Percentiles rank a stretch among this genome's conserved stretches.
Evolutionary conservation across 92 coral and sea anemone species (phyloP).

Genomic region (Epizoanthus rinbou): DNA sequence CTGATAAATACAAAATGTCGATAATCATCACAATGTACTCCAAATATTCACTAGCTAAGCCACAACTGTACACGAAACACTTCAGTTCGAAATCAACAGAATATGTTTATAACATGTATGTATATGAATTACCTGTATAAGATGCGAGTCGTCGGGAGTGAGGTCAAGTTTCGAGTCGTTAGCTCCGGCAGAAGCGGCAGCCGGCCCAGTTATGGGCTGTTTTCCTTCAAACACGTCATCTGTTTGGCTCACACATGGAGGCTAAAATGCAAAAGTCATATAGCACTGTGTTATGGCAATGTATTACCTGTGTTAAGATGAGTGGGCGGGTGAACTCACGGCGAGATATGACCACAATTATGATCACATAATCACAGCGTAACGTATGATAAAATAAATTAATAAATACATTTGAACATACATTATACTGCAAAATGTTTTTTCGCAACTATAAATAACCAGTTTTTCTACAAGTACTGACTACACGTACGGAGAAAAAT

Average conservation of each 20-base stretch:
- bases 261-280: conserved; percentile 23
- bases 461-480: no score
- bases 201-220: conserved; percentile 3
- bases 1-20: no score
- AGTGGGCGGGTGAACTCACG: neutral
- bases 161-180: conserved; percentile 8
- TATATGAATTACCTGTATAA: conserved; percentile 11
- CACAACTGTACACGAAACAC: neutral
- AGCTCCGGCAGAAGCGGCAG: neutral
- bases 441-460: no score
- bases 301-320: neutral
- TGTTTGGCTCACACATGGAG: neutral
- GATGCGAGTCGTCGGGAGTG: conserved; percentile 21
- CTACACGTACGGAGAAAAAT: no score
- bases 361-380: neutral
- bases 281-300: conserved; percentile 13
- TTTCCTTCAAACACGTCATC: neutral
- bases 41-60: no score
- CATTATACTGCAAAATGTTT: neutral
- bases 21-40: no score
- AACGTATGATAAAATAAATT: neutral
- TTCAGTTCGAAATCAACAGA: neutral
- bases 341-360: conserved; percentile 6
- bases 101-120: neutral
- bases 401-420: neutral